Evolutionary conservation across 2,888 invertebrate species (phyloP).

Genomic region (Eupithecia abbreviata): DNA sequence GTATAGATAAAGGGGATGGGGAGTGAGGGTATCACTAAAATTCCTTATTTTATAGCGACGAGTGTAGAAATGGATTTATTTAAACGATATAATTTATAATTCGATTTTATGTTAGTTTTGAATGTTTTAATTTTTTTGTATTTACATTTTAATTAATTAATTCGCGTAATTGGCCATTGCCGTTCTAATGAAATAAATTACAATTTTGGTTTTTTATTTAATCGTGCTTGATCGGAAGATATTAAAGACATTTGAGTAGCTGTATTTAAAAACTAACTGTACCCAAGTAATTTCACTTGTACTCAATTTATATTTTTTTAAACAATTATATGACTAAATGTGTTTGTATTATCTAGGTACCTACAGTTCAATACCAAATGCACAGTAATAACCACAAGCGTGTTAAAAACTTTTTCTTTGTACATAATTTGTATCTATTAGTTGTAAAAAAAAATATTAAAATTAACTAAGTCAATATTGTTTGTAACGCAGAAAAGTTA

Average conservation of each 20-base stretch:
- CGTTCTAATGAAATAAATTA: too few species aligned
- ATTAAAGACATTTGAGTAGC: conserved; percentile 1
- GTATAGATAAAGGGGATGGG: conserved; percentile 22
- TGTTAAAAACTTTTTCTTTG: too few species aligned
- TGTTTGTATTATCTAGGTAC: too few species aligned
- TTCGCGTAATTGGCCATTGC: too few species aligned
- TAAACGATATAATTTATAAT: too few species aligned
- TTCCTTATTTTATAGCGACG: conserved; percentile 27
- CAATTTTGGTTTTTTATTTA: too few species aligned
- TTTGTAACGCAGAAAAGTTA: neutral
- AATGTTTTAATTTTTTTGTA: too few species aligned
- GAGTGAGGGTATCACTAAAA: conserved; percentile 13
- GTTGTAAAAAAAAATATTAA: neutral
- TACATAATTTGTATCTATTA: neutral
- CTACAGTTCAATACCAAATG: too few species aligned
- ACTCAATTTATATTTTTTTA: neutral
- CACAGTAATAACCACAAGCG: too few species aligned
- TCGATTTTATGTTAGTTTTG: too few species aligned
- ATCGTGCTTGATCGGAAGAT: conserved; percentile 13
- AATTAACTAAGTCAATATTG: neutral
- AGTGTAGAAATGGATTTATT: conserved; percentile 21
- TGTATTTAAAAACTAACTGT: neutral
- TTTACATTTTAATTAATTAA: too few species aligned
- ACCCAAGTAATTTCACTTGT: neutral
- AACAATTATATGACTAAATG: neutral